Evolutionary conservation across 1,140 invertebrate genomes (phyloP).

Genomic region (Drosophila sp.): DNA sequence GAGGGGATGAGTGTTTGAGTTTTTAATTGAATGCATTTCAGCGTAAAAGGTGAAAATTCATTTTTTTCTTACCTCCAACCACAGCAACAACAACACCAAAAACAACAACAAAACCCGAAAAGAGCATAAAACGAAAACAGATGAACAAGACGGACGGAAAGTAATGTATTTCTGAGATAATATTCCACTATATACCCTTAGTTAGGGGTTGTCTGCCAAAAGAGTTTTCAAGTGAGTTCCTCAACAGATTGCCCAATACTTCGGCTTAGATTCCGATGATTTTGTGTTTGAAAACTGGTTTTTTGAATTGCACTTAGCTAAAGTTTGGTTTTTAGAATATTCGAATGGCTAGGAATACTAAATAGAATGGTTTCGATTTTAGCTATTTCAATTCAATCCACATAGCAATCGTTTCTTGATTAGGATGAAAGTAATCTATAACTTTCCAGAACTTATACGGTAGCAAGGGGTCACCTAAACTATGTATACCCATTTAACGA

Average conservation of each 20-base stretch:
- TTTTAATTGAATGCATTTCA: conserved; percentile 77
- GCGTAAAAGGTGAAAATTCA: conserved; percentile 71
- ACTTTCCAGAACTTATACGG: no score
- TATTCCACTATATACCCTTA: background rate
- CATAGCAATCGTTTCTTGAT: no score
- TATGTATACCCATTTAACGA: conserved; percentile 7
- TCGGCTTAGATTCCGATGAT: no score
- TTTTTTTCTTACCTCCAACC: conserved; percentile 36
- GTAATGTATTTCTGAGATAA: background rate
- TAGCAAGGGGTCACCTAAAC: background rate
- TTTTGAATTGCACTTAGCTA: no score
- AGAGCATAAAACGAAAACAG: background rate
- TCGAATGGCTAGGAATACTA: no score
- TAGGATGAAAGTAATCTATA: no score
- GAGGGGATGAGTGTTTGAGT: conserved; percentile 44
- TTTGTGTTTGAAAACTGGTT: no score
- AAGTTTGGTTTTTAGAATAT: no score
- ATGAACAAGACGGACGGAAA: background rate
- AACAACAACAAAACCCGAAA: background rate
- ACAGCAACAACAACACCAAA: conserved; percentile 1
- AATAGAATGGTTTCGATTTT: no score
- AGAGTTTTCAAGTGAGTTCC: no score
- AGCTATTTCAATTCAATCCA: no score
- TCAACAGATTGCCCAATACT: no score
- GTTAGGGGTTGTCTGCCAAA: background rate